phyloP scores from a whole-genome alignment of 2,797 vertebrate species.

The Sebastes steindachneri region DNA sequence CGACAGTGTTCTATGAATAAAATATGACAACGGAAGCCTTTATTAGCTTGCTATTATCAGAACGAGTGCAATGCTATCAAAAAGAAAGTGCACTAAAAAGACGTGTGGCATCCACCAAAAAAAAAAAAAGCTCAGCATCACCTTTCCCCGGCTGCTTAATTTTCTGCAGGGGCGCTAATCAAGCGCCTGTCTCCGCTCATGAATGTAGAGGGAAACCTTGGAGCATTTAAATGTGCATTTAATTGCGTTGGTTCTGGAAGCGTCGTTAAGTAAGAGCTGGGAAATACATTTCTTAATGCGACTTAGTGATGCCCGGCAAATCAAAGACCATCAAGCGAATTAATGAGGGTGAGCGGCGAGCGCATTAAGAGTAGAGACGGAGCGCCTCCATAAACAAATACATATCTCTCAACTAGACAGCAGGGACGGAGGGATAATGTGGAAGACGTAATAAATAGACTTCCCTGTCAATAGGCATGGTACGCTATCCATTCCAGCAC shows the following conservation, averaged over 20 bases:
- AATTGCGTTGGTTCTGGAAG: constrained; percentile 82
- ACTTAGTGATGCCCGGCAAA: constrained; percentile 84
- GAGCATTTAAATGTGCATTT: constrained; percentile 77
- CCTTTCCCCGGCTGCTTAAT: constrained; percentile 57
- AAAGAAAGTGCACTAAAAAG: constrained; percentile 36
- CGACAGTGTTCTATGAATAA: neutral
- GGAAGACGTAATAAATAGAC: constrained; percentile 66
- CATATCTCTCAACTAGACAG: constrained; percentile 73
- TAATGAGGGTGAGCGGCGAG: constrained; percentile 82
- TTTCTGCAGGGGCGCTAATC: constrained; percentile 67
- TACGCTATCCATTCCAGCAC: constrained; percentile 49
- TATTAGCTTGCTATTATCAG: constrained; percentile 31
- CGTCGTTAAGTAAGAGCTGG: constrained; percentile 81
- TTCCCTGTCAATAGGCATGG: constrained; percentile 39
- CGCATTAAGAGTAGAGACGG: constrained; percentile 73
- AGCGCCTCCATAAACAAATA: constrained; percentile 78
- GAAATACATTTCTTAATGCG: constrained; percentile 85
- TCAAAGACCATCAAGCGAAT: constrained; percentile 84
- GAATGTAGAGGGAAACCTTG: constrained; percentile 64
- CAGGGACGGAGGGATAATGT: constrained; percentile 50
- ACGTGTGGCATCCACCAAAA: constrained; percentile 17
- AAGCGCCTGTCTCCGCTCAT: constrained; percentile 60
- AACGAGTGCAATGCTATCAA: constrained; percentile 6
- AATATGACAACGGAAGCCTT: constrained; percentile 4
- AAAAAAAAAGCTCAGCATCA: constrained; percentile 39